Percentiles rank a stretch among this genome's conserved stretches.
phyloP scores from a whole-genome alignment of 2,113 vertebrate species.

The Barbus barbus region DNA sequence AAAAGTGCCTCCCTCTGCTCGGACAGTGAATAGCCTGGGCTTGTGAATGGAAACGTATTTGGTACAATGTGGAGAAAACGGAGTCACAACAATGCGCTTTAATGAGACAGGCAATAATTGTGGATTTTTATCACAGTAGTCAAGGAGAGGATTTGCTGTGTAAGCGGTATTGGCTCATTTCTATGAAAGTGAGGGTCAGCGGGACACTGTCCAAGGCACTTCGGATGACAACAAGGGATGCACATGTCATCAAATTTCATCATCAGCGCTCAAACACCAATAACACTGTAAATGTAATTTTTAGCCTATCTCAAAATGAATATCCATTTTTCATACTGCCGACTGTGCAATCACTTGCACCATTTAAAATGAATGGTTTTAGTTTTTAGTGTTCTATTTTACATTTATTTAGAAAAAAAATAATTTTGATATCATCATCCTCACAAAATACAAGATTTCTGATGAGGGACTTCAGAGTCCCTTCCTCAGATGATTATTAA shows the following conservation, averaged over 20 bases:
- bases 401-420: no score
- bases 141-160: not conserved
- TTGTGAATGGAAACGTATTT: conserved; percentile 6
- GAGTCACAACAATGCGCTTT: conserved; percentile 6
- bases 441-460: not conserved
- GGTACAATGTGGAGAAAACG: conserved; percentile 17
- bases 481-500: not conserved
- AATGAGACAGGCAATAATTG: conserved; percentile 17
- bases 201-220: no score
- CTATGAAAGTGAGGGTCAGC: no score
- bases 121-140: conserved; percentile 3
- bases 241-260: no score
- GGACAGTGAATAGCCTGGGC: not conserved
- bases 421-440: not conserved
- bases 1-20: no score
- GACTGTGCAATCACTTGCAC: not conserved
- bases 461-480: not conserved
- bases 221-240: no score
- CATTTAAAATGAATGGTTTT: no score
- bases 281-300: no score
- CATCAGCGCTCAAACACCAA: no score
- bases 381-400: no score
- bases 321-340: not conserved
- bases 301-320: not conserved
- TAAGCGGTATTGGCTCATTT: not conserved